Percentiles rank a stretch among this genome's conserved stretches.
These are phyloP conservation scores for Ptyas mucosa DNA, from an alignment of 2,113 vertebrate genomes.

Conservation along the genomic window DNA sequence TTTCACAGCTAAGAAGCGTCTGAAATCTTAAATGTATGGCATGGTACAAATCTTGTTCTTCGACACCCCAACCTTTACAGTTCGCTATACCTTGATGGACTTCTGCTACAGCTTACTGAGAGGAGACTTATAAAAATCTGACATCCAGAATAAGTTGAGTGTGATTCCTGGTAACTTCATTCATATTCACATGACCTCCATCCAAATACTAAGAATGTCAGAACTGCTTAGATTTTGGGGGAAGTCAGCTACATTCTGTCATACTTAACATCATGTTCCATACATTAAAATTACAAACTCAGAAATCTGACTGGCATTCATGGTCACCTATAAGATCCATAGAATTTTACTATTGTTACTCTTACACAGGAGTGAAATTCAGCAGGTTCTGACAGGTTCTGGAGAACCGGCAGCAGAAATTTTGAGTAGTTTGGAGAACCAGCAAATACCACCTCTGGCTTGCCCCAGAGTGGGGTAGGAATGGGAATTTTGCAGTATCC, in stretches of 20 bases:
- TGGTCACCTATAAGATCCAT: neutral
- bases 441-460: too few relatives aligned
- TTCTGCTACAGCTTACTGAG: constrained; percentile 9
- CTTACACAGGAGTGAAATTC: too few relatives aligned
- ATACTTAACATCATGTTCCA: neutral
- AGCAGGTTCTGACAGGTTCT: too few relatives aligned
- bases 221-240: neutral
- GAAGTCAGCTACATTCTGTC: neutral
- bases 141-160: neutral
- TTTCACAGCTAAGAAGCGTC: constrained; percentile 11
- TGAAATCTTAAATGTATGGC: constrained; percentile 13
- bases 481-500: too few relatives aligned
- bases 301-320: neutral
- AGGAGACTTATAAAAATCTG: constrained; percentile 4
- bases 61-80: constrained; percentile 17
- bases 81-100: constrained; percentile 1
- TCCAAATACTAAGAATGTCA: neutral
- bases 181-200: neutral
- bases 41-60: neutral
- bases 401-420: too few relatives aligned
- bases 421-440: too few relatives aligned
- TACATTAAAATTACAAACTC: neutral
- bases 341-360: neutral
- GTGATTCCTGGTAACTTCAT: neutral
- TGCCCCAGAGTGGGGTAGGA: too few relatives aligned